These are phyloP conservation scores for Lerema accius DNA, from an alignment of 1,140 invertebrate species.

Conservation along the genomic window DNA sequence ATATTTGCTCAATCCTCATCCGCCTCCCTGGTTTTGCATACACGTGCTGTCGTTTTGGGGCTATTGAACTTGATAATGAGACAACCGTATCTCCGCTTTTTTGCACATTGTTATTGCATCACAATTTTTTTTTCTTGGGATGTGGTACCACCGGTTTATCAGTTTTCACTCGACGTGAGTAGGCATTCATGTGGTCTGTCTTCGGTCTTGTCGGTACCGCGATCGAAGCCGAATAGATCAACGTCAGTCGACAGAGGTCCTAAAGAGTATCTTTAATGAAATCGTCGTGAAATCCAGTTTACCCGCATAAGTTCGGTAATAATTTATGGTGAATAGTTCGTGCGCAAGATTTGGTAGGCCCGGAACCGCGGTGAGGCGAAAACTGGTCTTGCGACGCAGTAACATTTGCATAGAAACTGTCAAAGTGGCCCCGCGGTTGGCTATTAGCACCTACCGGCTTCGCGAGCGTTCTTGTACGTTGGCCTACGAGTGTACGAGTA, in stretches of 20 bases:
- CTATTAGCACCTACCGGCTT: slow-evolving; percentile 71
- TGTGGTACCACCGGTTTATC: slow-evolving; percentile 36
- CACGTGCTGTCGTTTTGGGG: slow-evolving; percentile 76
- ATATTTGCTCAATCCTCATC: slow-evolving; percentile 62
- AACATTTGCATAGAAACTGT: slow-evolving; percentile 82
- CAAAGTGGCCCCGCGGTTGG: slow-evolving; percentile 64
- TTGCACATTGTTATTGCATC: slow-evolving; percentile 70
- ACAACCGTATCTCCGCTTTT: slow-evolving; percentile 72
- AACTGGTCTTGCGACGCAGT: slow-evolving; percentile 76
- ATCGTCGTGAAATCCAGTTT: slow-evolving; percentile 67
- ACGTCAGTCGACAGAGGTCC: no score
- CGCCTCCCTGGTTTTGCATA: slow-evolving; percentile 74
- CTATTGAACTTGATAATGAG: slow-evolving; percentile 82
- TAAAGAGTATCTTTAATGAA: slow-evolving; percentile 54
- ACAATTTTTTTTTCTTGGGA: slow-evolving; percentile 58
- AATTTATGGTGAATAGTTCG: slow-evolving; percentile 69
- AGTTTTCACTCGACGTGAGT: slow-evolving; percentile 42
- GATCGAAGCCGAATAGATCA: no score
- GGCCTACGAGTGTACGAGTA: no score
- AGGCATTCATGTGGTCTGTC: no score
- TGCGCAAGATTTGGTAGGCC: slow-evolving; percentile 63
- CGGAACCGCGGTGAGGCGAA: slow-evolving; percentile 70
- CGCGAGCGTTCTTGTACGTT: slow-evolving; percentile 43
- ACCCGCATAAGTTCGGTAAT: slow-evolving; percentile 55
- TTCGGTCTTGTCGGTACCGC: no score